Percentiles rank a stretch among this genome's conserved stretches.
Conservation (phyloP, 2,888 invertebrate species). For the Herminia tarsipennalis region DNA sequence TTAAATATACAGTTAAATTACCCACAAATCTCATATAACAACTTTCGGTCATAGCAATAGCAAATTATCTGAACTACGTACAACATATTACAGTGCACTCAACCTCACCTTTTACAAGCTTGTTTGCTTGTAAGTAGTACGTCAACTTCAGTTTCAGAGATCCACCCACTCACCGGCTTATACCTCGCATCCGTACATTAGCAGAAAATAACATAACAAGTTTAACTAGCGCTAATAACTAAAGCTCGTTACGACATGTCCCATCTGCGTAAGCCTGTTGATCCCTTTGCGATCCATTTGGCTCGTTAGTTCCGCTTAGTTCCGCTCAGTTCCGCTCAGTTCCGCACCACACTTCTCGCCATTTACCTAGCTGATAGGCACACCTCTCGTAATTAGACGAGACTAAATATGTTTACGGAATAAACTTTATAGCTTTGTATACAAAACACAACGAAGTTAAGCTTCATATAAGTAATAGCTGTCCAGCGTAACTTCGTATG, state of each 20-base stretch:
- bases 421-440: too few relatives aligned
- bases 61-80: too few relatives aligned
- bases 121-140: too few relatives aligned
- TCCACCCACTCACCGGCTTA: too few relatives aligned
- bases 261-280: constrained; percentile 40
- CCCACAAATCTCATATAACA: too few relatives aligned
- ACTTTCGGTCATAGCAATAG: too few relatives aligned
- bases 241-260: constrained; percentile 34
- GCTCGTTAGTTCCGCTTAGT: constrained; percentile 40
- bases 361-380: constrained; percentile 22
- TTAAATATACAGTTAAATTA: too few relatives aligned
- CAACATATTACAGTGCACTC: too few relatives aligned
- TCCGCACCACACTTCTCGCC: constrained; percentile 28
- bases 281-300: constrained; percentile 37
- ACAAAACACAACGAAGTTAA: too few relatives aligned
- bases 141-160: too few relatives aligned
- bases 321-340: constrained; percentile 39
- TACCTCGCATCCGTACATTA: not conserved
- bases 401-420: not conserved
- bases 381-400: constrained; percentile 25
- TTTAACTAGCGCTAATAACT: constrained; percentile 29
- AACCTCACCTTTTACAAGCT: not conserved
- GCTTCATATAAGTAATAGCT: too few relatives aligned
- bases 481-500: too few relatives aligned
- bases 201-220: constrained; percentile 12